Conservation (phyloP, 1,140 invertebrate genomes). For the Lordiphosa stackelbergi region DNA sequence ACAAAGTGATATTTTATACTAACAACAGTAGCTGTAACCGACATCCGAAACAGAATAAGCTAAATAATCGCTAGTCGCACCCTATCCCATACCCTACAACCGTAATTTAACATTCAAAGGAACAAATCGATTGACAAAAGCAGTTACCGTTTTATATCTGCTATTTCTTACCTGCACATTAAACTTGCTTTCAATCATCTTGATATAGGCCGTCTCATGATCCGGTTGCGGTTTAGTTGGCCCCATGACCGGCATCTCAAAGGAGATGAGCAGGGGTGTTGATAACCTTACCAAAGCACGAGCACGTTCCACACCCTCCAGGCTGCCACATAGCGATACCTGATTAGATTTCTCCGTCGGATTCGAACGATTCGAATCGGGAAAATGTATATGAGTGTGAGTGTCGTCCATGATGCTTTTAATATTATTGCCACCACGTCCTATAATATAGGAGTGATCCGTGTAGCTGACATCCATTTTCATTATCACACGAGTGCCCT, state of each 20-base stretch:
- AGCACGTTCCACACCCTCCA: conserved; percentile 93
- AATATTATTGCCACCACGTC: conserved; percentile 94
- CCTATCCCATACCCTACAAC: too few relatives aligned
- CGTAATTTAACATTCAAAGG: too few relatives aligned
- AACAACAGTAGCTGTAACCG: too few relatives aligned
- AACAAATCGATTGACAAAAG: too few relatives aligned
- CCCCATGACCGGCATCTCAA: conserved; percentile 91
- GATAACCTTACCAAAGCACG: conserved; percentile 91
- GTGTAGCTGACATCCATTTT: conserved; percentile 99
- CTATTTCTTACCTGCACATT: conserved; percentile 84
- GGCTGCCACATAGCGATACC: conserved; percentile 93
- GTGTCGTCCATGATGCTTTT: conserved; percentile 98
- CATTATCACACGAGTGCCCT: conserved; percentile 94
- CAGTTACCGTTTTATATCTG: too few relatives aligned
- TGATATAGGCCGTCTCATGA: conserved; percentile 86
- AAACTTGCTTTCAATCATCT: conserved; percentile 91
- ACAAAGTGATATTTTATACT: too few relatives aligned
- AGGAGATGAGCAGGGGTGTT: conserved; percentile 93
- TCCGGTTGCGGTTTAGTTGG: conserved; percentile 85
- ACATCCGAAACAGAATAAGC: too few relatives aligned
- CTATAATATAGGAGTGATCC: conserved; percentile 98
- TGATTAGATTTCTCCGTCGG: conserved; percentile 96
- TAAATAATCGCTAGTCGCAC: too few relatives aligned
- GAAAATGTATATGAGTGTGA: conserved; percentile 97
- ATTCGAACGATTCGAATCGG: conserved; percentile 96